These are phyloP conservation scores for Cataglyphis albicans DNA, from an alignment of 2,888 invertebrate species.

Conservation along the genomic window DNA sequence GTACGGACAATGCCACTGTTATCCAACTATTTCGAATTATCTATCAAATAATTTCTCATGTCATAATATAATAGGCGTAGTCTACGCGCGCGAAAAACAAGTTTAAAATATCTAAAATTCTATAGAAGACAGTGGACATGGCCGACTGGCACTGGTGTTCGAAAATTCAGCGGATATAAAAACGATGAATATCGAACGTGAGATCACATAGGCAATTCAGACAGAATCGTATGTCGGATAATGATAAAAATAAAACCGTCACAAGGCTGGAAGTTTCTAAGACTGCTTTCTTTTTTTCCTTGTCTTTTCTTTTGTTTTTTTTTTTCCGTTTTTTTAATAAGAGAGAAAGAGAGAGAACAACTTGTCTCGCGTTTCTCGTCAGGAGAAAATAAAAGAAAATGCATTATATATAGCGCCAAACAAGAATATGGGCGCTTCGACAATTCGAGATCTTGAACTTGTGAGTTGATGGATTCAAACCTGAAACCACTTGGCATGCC, in stretches of 20 bases:
- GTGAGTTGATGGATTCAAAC: conserved; percentile 89
- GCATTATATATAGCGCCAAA: conserved; percentile 64
- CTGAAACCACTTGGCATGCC: conserved; percentile 99
- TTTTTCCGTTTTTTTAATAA: conserved; percentile 61
- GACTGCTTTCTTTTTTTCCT: conserved; percentile 78
- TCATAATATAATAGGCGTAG: background rate
- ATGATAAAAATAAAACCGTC: conserved; percentile 77
- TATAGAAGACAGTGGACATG: conserved; percentile 60
- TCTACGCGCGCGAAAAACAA: conserved; percentile 7
- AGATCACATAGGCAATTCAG: conserved; percentile 78
- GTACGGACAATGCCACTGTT: conserved; percentile 66
- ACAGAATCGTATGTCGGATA: conserved; percentile 72
- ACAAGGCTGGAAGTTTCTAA: conserved; percentile 86
- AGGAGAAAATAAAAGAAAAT: conserved; percentile 77
- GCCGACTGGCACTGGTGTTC: conserved; percentile 61
- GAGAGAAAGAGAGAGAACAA: conserved; percentile 78
- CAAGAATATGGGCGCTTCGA: conserved; percentile 66
- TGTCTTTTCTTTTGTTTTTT: conserved; percentile 50
- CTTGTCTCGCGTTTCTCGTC: conserved; percentile 75
- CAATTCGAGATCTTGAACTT: conserved; percentile 81
- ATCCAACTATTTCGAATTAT: conserved; percentile 33
- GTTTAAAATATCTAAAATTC: conserved; percentile 26
- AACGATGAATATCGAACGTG: conserved; percentile 75
- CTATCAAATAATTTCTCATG: background rate
- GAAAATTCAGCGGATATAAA: conserved; percentile 48